phyloP scores from a whole-genome alignment of 2,888 invertebrate genomes.

The Pogonocherus hispidulus region DNA sequence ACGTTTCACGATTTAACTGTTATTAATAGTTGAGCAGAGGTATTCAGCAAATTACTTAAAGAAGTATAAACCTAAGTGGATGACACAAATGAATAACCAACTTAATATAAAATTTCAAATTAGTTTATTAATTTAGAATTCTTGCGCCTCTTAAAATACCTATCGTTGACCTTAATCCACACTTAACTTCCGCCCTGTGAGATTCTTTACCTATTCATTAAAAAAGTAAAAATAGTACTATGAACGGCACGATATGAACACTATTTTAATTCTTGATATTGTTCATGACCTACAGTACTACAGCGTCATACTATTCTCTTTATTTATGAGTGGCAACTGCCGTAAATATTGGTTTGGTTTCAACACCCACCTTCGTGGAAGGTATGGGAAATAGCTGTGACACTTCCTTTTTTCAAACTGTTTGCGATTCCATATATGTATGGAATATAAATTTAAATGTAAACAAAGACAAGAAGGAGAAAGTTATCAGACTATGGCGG shows the following conservation, averaged over 20 bases:
- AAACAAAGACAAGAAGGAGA: constrained; percentile 13
- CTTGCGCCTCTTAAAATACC: too few relatives aligned
- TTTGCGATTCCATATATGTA: constrained; percentile 32
- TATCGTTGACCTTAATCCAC: too few relatives aligned
- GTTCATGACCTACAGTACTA: constrained; percentile 30
- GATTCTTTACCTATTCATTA: too few relatives aligned
- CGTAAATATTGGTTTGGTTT: constrained; percentile 25
- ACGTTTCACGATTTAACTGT: too few relatives aligned
- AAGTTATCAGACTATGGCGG: background rate
- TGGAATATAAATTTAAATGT: background rate
- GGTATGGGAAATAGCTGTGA: constrained; percentile 14
- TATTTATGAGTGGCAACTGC: constrained; percentile 15
- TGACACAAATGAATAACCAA: too few relatives aligned
- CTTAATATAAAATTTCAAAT: too few relatives aligned
- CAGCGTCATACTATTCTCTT: constrained; percentile 17
- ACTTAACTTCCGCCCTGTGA: too few relatives aligned
- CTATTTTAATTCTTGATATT: constrained; percentile 11
- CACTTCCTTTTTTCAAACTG: constrained; percentile 21
- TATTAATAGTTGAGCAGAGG: too few relatives aligned
- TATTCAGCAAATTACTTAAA: too few relatives aligned
- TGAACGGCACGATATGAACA: background rate
- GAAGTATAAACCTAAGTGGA: too few relatives aligned
- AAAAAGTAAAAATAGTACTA: background rate
- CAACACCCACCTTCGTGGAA: constrained; percentile 24
- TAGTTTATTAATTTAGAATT: too few relatives aligned